phyloP scores from a whole-genome alignment of 2,888 invertebrate species.

The Hypena proboscidalis region DNA sequence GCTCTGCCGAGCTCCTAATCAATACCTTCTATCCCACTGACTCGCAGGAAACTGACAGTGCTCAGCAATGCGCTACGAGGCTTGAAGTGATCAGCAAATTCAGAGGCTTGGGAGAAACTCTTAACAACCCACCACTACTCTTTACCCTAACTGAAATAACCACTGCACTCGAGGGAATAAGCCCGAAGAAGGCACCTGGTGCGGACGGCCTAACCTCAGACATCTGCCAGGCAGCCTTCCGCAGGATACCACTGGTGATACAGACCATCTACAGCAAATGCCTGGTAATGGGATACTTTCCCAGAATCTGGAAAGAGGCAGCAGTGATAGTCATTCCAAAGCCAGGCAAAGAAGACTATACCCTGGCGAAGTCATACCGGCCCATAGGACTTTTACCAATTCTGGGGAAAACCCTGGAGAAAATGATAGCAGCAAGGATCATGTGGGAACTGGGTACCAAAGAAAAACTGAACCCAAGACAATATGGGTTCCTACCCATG shows the following conservation, averaged over 20 bases:
- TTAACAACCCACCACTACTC: neutral
- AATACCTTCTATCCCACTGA: neutral
- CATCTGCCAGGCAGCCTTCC: neutral
- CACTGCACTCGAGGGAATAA: neutral
- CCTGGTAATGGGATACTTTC: neutral
- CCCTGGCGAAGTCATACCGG: neutral
- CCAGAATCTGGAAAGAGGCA: neutral
- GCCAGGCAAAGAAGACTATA: neutral
- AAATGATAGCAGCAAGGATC: neutral
- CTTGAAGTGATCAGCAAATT: neutral
- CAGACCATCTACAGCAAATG: neutral
- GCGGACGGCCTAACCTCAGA: neutral
- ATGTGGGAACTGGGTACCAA: neutral
- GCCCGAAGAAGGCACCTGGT: neutral
- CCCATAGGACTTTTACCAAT: neutral
- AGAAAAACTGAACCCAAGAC: neutral
- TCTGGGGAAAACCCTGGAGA: neutral
- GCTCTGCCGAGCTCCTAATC: neutral
- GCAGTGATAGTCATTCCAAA: neutral
- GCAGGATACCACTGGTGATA: neutral
- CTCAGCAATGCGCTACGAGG: neutral
- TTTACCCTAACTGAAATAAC: neutral
- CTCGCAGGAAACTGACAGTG: neutral
- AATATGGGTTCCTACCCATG: conserved; percentile 17
- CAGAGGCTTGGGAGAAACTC: no score